These are phyloP conservation scores for Cercopithecus diana DNA, from an alignment of 2,797 vertebrate species.

Conservation along the genomic window DNA sequence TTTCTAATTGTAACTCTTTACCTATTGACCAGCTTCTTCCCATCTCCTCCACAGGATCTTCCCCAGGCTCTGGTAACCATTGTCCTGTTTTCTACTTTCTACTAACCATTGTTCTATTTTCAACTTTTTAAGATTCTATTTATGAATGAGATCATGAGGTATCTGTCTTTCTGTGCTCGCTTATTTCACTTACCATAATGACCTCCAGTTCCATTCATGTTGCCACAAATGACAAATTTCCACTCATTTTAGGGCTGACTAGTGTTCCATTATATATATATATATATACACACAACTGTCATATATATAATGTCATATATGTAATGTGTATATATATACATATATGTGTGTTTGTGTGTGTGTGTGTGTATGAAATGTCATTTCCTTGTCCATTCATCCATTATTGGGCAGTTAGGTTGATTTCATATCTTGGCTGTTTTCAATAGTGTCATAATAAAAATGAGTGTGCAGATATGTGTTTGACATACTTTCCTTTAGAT, in stretches of 20 bases:
- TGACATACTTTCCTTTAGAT: background rate
- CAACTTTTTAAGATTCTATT: background rate
- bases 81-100: background rate
- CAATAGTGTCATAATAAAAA: background rate
- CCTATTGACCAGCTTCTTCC: no score
- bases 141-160: background rate
- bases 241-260: background rate
- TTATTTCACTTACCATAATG: background rate
- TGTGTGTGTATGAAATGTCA: no score
- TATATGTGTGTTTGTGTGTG: no score
- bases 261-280: background rate
- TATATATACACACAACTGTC: no score
- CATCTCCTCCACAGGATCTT: background rate
- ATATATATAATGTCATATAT: no score
- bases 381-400: background rate
- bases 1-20: background rate
- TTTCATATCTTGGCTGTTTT: background rate
- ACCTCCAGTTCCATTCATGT: background rate
- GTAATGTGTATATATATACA: no score
- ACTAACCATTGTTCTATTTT: no score
- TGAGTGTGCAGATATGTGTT: background rate
- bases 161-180: background rate
- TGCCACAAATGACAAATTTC: background rate
- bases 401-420: background rate
- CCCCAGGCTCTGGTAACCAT: background rate